Evolutionary conservation across 2,113 vertebrate genomes (phyloP).

Genomic region (Oryzias celebensis): DNA sequence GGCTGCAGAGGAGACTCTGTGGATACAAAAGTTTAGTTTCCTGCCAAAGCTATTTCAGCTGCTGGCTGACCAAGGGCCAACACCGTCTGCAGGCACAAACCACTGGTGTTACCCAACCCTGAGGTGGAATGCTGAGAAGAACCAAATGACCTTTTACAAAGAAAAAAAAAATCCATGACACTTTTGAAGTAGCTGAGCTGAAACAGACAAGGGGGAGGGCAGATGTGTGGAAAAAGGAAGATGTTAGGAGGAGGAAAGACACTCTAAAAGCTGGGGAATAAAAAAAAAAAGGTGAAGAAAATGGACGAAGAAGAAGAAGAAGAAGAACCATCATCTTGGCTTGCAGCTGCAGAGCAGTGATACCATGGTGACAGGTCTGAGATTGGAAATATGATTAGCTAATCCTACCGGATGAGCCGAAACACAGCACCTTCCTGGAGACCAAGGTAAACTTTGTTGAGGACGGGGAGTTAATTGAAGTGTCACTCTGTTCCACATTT

Average conservation of each 20-base stretch:
- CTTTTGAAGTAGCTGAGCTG: background rate
- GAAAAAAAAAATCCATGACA: background rate
- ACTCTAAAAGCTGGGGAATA: constrained; percentile 27
- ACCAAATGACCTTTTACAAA: constrained; percentile 7
- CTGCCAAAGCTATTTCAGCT: constrained; percentile 29
- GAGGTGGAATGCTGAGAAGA: constrained; percentile 24
- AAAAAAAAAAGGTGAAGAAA: constrained; percentile 5
- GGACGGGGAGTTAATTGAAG: constrained; percentile 74
- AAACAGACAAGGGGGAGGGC: background rate
- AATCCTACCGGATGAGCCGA: constrained; percentile 67
- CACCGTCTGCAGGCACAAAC: constrained; percentile 13
- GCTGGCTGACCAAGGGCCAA: constrained; percentile 23
- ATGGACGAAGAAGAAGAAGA: constrained; percentile 19
- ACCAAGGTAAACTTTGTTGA: constrained; percentile 71
- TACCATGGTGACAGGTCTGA: constrained; percentile 61
- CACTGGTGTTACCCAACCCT: constrained; percentile 29
- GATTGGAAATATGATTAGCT: constrained; percentile 75
- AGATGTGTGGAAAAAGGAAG: background rate
- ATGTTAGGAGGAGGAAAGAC: constrained; percentile 12
- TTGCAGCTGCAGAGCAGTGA: constrained; percentile 47
- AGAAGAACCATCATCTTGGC: constrained; percentile 58
- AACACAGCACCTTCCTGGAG: constrained; percentile 50
- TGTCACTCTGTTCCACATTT: constrained; percentile 69
- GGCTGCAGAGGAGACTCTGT: constrained; percentile 19
- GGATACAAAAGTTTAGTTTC: constrained; percentile 30